Percentiles rank a stretch among this genome's conserved stretches.
Evolutionary conservation across 2,888 invertebrate species (phyloP).

Genomic region (Boloria selene): DNA sequence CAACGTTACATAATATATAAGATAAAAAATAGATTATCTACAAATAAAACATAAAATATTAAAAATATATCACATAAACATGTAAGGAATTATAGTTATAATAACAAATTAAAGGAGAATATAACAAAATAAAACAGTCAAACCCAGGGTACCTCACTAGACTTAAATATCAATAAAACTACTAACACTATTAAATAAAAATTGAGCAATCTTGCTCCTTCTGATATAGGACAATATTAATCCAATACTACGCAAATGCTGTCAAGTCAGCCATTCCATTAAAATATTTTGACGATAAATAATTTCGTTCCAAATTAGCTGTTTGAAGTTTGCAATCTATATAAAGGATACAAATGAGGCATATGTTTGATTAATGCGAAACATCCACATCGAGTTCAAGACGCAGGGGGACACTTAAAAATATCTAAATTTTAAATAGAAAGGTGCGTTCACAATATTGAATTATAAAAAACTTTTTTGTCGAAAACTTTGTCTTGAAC

Average conservation of each 20-base stretch:
- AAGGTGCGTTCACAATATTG: constrained; percentile 5
- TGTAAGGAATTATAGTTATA: background rate
- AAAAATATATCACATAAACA: background rate
- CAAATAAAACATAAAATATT: too few species aligned
- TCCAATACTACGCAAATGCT: background rate
- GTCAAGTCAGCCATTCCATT: constrained; percentile 8
- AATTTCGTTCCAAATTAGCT: constrained; percentile 30
- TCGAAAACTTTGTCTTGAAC: background rate
- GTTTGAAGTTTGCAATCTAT: constrained; percentile 44
- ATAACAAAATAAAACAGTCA: too few species aligned
- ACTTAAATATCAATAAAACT: background rate
- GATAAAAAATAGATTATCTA: too few species aligned
- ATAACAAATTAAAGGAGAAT: too few species aligned
- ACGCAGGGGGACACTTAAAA: constrained; percentile 60
- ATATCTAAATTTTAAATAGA: constrained; percentile 58
- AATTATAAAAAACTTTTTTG: background rate
- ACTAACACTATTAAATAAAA: background rate
- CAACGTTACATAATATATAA: too few species aligned
- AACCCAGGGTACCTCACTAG: too few species aligned
- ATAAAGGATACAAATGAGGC: constrained; percentile 50
- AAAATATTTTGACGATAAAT: constrained; percentile 25
- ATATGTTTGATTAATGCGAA: constrained; percentile 70
- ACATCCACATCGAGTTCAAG: constrained; percentile 57
- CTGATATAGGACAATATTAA: too few species aligned
- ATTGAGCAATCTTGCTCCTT: background rate